Conservation (phyloP, 2,113 vertebrate species). For the Neotoma lepida region DNA sequence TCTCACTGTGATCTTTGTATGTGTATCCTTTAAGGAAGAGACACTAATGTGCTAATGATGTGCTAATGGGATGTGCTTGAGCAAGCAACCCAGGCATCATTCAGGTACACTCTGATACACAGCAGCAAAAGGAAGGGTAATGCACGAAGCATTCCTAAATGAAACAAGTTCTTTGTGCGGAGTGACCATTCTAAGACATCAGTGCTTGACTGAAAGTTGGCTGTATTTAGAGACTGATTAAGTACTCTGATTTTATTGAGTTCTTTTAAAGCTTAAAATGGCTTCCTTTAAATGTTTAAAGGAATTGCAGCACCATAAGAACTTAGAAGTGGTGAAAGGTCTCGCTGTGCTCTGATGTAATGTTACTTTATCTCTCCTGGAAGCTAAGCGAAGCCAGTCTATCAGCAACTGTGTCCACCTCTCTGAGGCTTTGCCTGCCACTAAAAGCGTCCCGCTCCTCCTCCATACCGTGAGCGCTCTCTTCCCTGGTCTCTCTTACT, state of each 20-base stretch:
- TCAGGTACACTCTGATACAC: neutral
- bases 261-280: constrained; percentile 54
- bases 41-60: neutral
- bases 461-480: constrained; percentile 99
- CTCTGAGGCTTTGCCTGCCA: constrained; percentile 96
- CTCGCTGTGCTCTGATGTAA: constrained; percentile 75
- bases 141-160: neutral
- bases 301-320: constrained; percentile 41
- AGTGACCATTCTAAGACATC: neutral
- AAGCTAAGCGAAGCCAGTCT: constrained; percentile 99
- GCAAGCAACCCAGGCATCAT: neutral
- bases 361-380: constrained; percentile 87
- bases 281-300: constrained; percentile 60
- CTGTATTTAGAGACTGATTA: constrained; percentile 62
- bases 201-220: constrained; percentile 51
- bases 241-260: constrained; percentile 35
- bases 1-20: neutral
- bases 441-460: constrained; percentile 99
- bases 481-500: constrained; percentile 99
- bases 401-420: constrained; percentile 99
- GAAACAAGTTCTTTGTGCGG: neutral
- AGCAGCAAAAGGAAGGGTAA: constrained; percentile 3
- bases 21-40: neutral
- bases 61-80: neutral
- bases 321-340: constrained; percentile 39